A percentile compares a stretch with the other conserved stretches of the same genome.
Conservation (phyloP, 2,797 vertebrate species). For the Hyperoplus immaculatus region DNA sequence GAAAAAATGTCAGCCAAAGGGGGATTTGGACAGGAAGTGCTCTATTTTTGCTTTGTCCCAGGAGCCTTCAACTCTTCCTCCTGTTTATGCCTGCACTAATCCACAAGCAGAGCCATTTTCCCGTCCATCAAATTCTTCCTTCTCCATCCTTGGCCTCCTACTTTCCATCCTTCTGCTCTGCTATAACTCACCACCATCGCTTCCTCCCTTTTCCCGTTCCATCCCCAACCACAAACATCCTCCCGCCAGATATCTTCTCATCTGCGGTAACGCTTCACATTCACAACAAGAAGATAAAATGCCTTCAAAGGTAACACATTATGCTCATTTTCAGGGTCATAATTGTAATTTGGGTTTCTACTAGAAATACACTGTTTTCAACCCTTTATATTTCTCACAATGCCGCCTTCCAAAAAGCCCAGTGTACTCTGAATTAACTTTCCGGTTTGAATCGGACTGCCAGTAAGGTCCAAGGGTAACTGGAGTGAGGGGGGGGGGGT, state of each 20-base stretch:
- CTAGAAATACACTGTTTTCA: too few relatives aligned
- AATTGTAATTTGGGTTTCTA: too few relatives aligned
- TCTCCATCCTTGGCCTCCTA: slow-evolving; percentile 36
- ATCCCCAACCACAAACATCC: slow-evolving; percentile 27
- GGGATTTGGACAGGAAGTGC: slow-evolving; percentile 46
- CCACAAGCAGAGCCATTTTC: slow-evolving; percentile 19
- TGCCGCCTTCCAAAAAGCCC: too few relatives aligned
- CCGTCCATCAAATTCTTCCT: slow-evolving; percentile 22
- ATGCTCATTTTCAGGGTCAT: too few relatives aligned
- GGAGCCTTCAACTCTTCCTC: slow-evolving; percentile 23
- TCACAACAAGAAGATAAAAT: background rate
- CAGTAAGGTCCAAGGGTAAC: too few relatives aligned
- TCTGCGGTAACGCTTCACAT: background rate
- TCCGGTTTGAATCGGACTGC: too few relatives aligned
- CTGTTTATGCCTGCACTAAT: slow-evolving; percentile 12
- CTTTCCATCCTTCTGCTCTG: slow-evolving; percentile 18
- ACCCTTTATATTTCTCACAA: too few relatives aligned
- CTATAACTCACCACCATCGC: slow-evolving; percentile 40
- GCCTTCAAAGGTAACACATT: background rate
- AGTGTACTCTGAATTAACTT: too few relatives aligned
- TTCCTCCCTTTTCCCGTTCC: slow-evolving; percentile 28
- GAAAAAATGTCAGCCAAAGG: background rate
- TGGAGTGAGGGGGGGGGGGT: too few relatives aligned
- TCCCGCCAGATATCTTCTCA: slow-evolving; percentile 10
- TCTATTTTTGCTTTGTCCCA: slow-evolving; percentile 58